These are phyloP conservation scores for Carcinoscorpius rotundicauda DNA, from an alignment of 1,140 invertebrate genomes.

Conservation along the genomic window DNA sequence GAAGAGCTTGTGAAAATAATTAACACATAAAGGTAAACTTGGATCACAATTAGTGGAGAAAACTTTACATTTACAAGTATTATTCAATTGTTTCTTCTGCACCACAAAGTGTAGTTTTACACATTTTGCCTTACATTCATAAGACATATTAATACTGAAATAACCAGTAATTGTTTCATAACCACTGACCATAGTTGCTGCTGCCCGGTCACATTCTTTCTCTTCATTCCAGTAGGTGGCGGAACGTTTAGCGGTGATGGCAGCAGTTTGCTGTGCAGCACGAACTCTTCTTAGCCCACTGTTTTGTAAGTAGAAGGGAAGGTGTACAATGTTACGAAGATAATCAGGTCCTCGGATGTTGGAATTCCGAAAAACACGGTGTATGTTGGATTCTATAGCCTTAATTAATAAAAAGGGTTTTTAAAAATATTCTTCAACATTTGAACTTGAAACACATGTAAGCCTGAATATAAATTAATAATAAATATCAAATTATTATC, in stretches of 20 bases:
- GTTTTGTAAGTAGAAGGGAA: conserved; percentile 96
- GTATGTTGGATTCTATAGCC: conserved; percentile 76
- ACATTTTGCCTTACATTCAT: too few relatives aligned
- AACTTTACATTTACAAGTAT: too few relatives aligned
- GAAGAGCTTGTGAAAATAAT: too few relatives aligned
- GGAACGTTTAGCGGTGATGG: conserved; percentile 8
- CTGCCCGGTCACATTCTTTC: conserved; percentile 12
- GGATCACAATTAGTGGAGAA: too few relatives aligned
- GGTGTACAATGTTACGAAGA: conserved; percentile 87
- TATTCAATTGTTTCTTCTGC: too few relatives aligned
- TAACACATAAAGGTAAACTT: too few relatives aligned
- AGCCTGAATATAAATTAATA: conserved; percentile 2
- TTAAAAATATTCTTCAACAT: not conserved
- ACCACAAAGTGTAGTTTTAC: too few relatives aligned
- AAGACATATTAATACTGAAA: too few relatives aligned
- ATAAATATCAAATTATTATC: not conserved
- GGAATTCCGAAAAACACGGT: conserved; percentile 31
- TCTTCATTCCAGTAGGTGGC: conserved; percentile 22
- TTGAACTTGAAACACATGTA: too few relatives aligned
- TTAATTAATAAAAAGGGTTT: conserved; percentile 30
- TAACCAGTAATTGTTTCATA: too few relatives aligned
- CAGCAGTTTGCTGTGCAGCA: conserved; percentile 66
- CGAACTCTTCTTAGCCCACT: conserved; percentile 80
- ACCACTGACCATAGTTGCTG: too few relatives aligned
- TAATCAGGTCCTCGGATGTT: conserved; percentile 85